Conservation (phyloP, 2,888 invertebrate genomes). For the Stenurella melanura region DNA sequence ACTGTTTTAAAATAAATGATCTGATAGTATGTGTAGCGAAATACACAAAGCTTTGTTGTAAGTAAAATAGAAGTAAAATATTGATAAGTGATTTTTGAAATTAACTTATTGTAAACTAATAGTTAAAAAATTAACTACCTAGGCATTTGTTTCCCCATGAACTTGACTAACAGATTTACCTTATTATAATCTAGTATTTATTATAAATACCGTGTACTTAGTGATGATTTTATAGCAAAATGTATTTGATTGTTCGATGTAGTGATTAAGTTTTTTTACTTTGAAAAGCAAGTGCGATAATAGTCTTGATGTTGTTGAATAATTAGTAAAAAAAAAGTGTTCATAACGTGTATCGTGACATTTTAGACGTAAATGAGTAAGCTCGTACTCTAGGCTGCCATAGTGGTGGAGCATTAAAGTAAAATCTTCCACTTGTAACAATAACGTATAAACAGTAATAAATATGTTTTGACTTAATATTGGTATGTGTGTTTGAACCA, state of each 20-base stretch:
- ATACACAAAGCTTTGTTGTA: background rate
- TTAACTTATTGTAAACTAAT: background rate
- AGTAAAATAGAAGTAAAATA: background rate
- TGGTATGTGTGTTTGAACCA: background rate
- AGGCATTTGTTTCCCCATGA: background rate
- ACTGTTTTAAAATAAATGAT: conserved; percentile 1
- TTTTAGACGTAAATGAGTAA: conserved; percentile 1
- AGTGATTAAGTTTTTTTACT: conserved; percentile 16
- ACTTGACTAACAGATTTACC: conserved; percentile 17
- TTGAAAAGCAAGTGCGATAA: background rate
- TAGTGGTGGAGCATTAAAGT: background rate
- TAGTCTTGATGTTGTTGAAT: conserved; percentile 12
- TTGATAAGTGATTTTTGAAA: conserved; percentile 10
- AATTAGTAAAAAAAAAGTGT: conserved; percentile 5
- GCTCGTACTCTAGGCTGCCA: background rate
- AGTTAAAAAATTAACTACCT: conserved; percentile 14
- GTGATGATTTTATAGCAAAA: conserved; percentile 25
- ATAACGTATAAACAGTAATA: background rate
- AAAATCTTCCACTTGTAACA: background rate
- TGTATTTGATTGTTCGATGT: conserved; percentile 25
- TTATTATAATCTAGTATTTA: conserved; percentile 36
- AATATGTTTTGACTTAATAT: conserved; percentile 12
- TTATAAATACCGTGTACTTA: conserved; percentile 38
- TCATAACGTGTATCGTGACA: background rate
- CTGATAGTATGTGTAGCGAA: background rate